These are phyloP conservation scores for Otis tarda DNA, from an alignment of 2,113 vertebrate genomes.

Conservation along the genomic window DNA sequence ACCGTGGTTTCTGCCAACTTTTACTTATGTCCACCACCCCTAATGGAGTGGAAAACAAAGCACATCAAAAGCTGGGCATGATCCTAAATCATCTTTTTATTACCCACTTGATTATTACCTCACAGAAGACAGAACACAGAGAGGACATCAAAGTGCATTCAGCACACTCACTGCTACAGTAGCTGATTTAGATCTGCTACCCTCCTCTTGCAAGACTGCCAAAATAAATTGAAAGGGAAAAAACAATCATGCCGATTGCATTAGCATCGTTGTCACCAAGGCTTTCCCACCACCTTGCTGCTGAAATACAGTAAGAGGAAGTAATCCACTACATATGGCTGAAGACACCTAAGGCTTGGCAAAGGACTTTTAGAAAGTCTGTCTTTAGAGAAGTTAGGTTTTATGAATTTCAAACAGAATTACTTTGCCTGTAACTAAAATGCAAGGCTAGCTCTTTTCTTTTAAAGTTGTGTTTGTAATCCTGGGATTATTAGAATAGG, in stretches of 20 bases:
- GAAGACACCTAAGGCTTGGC: background rate
- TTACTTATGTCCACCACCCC: background rate
- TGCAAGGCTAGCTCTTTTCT: background rate
- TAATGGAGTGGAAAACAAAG: background rate
- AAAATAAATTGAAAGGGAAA: conserved; percentile 21
- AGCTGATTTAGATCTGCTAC: background rate
- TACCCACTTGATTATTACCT: background rate
- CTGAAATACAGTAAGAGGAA: background rate
- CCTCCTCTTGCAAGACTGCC: background rate
- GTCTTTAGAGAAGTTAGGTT: background rate
- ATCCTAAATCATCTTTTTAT: background rate
- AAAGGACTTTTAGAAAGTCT: background rate
- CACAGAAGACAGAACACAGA: background rate
- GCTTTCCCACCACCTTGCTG: background rate
- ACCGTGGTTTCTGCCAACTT: fast-evolving
- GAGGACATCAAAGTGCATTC: background rate
- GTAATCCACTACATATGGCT: background rate
- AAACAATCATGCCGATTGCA: background rate
- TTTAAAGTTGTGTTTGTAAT: background rate
- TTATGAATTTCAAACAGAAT: background rate
- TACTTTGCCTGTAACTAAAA: background rate
- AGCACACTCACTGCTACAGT: background rate
- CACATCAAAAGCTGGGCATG: background rate
- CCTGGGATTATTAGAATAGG: background rate
- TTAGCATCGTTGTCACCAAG: background rate